A percentile compares a stretch with the other conserved stretches of the same genome.
Evolutionary conservation across 2,113 vertebrate species (phyloP).

Genomic region (Gasterosteus aculeatus): DNA sequence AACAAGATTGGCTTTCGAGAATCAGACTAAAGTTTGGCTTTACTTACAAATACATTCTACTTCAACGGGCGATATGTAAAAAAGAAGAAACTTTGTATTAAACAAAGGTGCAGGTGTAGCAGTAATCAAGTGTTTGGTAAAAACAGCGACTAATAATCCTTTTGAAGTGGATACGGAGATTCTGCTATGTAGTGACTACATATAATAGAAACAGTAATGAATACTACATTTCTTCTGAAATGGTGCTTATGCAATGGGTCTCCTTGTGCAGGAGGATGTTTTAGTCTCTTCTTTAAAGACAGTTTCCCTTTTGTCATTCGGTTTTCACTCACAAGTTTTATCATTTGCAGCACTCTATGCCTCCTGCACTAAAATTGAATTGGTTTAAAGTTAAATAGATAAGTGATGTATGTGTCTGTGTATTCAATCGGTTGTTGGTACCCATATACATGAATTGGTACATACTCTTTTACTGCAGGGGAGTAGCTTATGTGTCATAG

Average conservation of each 20-base stretch:
- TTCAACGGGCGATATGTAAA: not conserved
- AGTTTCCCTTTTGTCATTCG: conserved; percentile 8
- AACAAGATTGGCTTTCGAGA: not conserved
- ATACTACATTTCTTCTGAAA: not conserved
- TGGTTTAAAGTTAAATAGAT: conserved; percentile 13
- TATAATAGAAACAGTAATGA: conserved; percentile 2
- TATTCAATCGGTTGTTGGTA: conserved; percentile 52
- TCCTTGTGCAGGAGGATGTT: not conserved
- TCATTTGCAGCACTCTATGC: conserved; percentile 40
- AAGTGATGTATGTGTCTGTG: conserved; percentile 24
- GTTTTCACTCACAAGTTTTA: conserved; percentile 8
- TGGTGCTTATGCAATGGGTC: not conserved
- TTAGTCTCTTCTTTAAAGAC: not conserved
- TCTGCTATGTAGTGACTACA: conserved; percentile 9
- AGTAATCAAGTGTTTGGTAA: conserved; percentile 14
- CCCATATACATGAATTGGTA: conserved; percentile 7
- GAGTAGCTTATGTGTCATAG: not conserved
- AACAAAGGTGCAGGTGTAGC: conserved; percentile 1
- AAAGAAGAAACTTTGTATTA: not conserved
- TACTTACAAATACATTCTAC: not conserved
- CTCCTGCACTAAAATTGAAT: conserved; percentile 10
- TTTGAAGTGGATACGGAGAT: conserved; percentile 22
- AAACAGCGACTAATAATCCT: conserved; percentile 5
- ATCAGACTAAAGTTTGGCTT: not conserved
- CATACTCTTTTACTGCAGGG: conserved; percentile 1